Conservation (phyloP, 2,888 invertebrate genomes). For the Lasioglossum leucozonium region DNA sequence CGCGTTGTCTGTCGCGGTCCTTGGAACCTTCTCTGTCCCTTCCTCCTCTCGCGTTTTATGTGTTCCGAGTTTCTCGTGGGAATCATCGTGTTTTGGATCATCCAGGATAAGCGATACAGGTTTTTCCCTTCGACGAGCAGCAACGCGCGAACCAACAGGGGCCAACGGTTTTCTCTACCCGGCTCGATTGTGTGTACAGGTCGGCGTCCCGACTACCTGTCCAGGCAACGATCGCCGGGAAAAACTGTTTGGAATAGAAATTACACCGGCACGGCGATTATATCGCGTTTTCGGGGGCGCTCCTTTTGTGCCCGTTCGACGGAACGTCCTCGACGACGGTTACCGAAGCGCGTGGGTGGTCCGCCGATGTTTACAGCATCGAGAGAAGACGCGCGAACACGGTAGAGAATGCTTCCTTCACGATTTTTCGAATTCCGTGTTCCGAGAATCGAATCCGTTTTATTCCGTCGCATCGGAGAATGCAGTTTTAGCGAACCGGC, state of each 20-base stretch:
- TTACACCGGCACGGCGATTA: not conserved
- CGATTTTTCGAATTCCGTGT: not conserved
- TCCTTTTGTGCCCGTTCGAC: not conserved
- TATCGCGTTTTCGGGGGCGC: not conserved
- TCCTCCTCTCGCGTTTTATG: not conserved
- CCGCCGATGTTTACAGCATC: not conserved
- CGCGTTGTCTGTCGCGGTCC: not conserved
- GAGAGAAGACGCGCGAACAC: too few species aligned
- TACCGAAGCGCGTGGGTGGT: not conserved
- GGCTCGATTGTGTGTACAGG: not conserved
- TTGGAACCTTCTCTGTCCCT: not conserved
- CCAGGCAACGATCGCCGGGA: not conserved
- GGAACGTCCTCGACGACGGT: not conserved
- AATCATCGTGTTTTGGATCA: not conserved
- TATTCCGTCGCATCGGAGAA: not conserved
- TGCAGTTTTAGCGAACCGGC: not conserved
- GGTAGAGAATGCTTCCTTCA: too few species aligned
- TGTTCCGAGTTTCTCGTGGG: not conserved
- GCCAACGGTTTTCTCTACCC: not conserved
- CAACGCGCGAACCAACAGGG: not conserved
- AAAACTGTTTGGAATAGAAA: not conserved
- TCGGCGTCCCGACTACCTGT: not conserved
- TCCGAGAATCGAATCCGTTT: too few species aligned
- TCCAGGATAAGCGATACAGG: not conserved
- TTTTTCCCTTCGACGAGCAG: not conserved